A percentile compares a stretch with the other conserved stretches of the same genome.
Evolutionary conservation across 2,888 invertebrate species (phyloP).

Genomic region (Coenonympha glycerion): DNA sequence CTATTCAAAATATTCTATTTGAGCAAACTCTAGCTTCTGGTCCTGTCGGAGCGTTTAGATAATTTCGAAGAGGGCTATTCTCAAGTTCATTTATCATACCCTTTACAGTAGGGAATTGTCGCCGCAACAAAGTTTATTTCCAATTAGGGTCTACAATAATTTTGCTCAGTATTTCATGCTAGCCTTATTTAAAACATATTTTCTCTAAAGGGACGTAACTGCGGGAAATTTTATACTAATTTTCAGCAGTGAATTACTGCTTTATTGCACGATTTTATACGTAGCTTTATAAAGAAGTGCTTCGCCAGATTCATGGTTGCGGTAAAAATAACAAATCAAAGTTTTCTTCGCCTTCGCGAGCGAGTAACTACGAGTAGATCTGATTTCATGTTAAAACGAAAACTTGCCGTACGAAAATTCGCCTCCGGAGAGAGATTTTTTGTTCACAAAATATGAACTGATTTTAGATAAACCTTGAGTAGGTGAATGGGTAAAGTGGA

Average conservation of each 20-base stretch:
- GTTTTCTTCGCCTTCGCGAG: slow-evolving; percentile 1
- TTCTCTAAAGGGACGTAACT: slow-evolving; percentile 39
- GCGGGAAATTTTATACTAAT: slow-evolving; percentile 45
- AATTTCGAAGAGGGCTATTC: too few species aligned
- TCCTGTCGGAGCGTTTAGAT: too few species aligned
- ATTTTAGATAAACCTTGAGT: slow-evolving; percentile 1
- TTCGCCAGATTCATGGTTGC: slow-evolving; percentile 1
- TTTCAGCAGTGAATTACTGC: slow-evolving; percentile 20
- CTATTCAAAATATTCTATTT: too few species aligned
- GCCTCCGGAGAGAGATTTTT: not conserved
- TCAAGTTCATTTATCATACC: not conserved
- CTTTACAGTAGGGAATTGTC: slow-evolving; percentile 6
- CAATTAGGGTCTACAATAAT: slow-evolving; percentile 58
- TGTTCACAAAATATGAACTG: slow-evolving; percentile 1
- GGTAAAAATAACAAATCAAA: slow-evolving; percentile 8
- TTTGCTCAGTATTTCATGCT: slow-evolving; percentile 53
- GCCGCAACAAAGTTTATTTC: slow-evolving; percentile 45
- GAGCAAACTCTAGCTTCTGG: too few species aligned
- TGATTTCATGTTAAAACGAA: slow-evolving; percentile 11
- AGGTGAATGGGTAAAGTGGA: not conserved
- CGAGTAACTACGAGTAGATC: not conserved
- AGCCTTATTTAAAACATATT: slow-evolving; percentile 49
- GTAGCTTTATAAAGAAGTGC: slow-evolving; percentile 7
- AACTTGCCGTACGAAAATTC: not conserved
- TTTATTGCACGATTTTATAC: slow-evolving; percentile 10